phyloP scores from a whole-genome alignment of 1,140 invertebrate species.

The Neomicropteryx cornuta region DNA sequence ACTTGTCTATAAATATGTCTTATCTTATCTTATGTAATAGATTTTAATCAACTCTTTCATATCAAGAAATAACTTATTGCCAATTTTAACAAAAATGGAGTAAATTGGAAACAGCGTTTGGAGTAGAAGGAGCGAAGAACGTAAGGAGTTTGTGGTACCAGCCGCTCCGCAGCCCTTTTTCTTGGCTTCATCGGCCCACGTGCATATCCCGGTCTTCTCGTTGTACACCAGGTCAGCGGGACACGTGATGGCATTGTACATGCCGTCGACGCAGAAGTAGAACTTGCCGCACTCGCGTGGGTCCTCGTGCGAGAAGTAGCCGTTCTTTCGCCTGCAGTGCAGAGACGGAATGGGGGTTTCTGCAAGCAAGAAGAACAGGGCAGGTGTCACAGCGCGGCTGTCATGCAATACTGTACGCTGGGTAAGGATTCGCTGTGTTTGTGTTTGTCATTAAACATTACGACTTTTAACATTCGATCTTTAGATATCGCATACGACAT shows the following conservation, averaged over 20 bases:
- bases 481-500: too few species aligned
- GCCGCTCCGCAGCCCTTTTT: constrained; percentile 72
- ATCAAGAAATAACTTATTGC: too few species aligned
- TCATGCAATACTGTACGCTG: neutral
- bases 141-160: too few species aligned
- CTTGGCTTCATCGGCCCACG: constrained; percentile 84
- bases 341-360: constrained; percentile 59
- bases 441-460: too few species aligned
- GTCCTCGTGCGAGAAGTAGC: constrained; percentile 80
- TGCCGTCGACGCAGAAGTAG: constrained; percentile 83
- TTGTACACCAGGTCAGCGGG: constrained; percentile 81
- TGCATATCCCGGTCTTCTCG: constrained; percentile 78
- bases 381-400: neutral
- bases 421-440: neutral
- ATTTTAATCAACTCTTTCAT: too few species aligned
- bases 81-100: too few species aligned
- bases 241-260: constrained; percentile 82
- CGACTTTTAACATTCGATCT: too few species aligned
- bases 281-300: constrained; percentile 73
- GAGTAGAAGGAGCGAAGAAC: too few species aligned
- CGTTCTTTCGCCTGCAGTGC: constrained; percentile 75
- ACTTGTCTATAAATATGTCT: too few species aligned
- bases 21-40: too few species aligned
- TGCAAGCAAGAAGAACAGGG: constrained; percentile 26
- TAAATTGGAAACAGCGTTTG: too few species aligned